Conservation (phyloP, 2,797 vertebrate genomes). For the Parauchenoglanis punctatus region DNA sequence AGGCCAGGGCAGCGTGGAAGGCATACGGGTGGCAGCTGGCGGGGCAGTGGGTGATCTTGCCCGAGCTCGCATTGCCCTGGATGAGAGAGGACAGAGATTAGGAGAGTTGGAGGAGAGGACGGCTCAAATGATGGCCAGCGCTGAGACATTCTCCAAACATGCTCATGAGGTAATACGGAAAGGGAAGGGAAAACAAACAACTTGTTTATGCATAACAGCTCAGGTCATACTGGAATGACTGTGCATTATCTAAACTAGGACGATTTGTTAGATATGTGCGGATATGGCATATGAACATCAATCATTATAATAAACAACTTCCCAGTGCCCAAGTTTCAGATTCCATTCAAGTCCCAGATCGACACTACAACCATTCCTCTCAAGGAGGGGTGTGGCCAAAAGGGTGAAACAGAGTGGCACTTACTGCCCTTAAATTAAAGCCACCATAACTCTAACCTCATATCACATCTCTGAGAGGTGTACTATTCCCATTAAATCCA, state of each 20-base stretch:
- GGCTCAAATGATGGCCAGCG: slow-evolving; percentile 94
- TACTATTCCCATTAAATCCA: not conserved
- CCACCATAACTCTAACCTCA: not conserved
- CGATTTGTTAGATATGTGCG: not conserved
- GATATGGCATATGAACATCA: not conserved
- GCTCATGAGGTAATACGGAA: slow-evolving; percentile 86
- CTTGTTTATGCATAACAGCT: not conserved
- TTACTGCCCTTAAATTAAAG: not conserved
- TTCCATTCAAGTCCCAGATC: not conserved
- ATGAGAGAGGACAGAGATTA: slow-evolving; percentile 93
- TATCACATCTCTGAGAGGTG: not conserved
- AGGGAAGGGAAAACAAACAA: not conserved
- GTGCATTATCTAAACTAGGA: not conserved
- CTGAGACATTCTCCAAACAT: slow-evolving; percentile 93
- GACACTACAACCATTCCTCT: not conserved
- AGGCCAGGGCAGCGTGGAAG: slow-evolving; percentile 86
- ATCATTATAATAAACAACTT: not conserved
- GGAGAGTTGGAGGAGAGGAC: slow-evolving; percentile 96
- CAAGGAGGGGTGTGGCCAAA: not conserved
- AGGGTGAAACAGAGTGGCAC: not conserved
- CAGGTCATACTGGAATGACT: not conserved
- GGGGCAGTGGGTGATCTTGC: slow-evolving; percentile 90
- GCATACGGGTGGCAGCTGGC: slow-evolving; percentile 87
- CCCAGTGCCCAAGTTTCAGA: not conserved
- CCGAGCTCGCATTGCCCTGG: slow-evolving; percentile 88